A percentile compares a stretch with the other conserved stretches of the same genome.
Evolutionary conservation across 1,140 invertebrate species (phyloP).

Genomic region (Druon quercuslanigerum): DNA sequence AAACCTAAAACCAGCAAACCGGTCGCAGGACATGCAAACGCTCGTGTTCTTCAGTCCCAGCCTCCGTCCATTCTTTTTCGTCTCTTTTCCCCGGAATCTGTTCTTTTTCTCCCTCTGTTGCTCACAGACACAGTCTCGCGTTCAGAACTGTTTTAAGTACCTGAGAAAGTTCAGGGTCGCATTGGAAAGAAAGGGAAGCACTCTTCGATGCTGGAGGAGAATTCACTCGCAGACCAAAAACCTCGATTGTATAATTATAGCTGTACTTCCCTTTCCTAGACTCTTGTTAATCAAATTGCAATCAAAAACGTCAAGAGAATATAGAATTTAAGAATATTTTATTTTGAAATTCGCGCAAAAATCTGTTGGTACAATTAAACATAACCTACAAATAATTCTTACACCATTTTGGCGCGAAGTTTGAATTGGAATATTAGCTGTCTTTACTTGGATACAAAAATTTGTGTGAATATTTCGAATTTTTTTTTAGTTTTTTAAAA

Average conservation of each 20-base stretch:
- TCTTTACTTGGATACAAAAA: no score
- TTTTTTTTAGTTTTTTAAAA: no score
- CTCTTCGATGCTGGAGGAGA: conserved; percentile 14
- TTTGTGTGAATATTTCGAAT: no score
- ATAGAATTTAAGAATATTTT: neutral
- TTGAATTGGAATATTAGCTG: no score
- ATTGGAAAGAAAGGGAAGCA: neutral
- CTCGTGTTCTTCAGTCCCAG: conserved; percentile 16
- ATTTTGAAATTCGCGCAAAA: no score
- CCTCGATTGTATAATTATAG: conserved; percentile 23
- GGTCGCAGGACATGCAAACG: conserved; percentile 29
- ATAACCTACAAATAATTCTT: no score
- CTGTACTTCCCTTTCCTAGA: neutral
- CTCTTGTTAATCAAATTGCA: conserved; percentile 25
- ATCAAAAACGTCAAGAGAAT: neutral
- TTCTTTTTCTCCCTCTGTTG: conserved; percentile 47
- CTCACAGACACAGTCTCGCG: conserved; percentile 39
- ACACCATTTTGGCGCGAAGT: no score
- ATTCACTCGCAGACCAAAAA: conserved; percentile 17
- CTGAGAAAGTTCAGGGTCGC: conserved; percentile 30
- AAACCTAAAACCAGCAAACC: conserved; percentile 30
- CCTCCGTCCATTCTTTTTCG: conserved; percentile 39
- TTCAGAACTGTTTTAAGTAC: conserved; percentile 34
- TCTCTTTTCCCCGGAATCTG: conserved; percentile 35
- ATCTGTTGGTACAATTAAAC: no score